A percentile compares a stretch with the other conserved stretches of the same genome.
Evolutionary conservation across 2,113 vertebrate genomes (phyloP).

Genomic region (Malurus melanocephalus): DNA sequence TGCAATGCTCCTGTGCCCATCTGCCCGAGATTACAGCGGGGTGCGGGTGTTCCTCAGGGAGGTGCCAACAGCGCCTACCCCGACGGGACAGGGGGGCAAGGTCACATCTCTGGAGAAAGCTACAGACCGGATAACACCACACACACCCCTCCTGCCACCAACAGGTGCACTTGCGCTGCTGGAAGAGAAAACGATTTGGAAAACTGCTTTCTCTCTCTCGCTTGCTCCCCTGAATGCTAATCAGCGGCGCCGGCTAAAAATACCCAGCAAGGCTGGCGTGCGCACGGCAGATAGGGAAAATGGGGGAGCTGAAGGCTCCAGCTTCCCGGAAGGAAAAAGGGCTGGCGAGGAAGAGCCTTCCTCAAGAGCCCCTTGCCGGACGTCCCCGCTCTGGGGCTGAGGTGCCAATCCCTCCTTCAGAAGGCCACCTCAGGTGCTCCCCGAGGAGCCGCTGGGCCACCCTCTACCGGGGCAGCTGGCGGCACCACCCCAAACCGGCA

Average conservation of each 20-base stretch:
- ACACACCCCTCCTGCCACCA: neutral
- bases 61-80: rapidly evolving
- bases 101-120: neutral
- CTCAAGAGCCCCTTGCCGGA: no score
- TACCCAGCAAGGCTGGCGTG: neutral
- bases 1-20: rapidly evolving
- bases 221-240: slow-evolving; percentile 50
- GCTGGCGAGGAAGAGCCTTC: neutral
- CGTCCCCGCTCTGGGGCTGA: neutral
- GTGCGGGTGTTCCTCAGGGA: neutral
- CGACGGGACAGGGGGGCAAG: no score
- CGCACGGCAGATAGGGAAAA: neutral
- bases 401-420: neutral
- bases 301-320: neutral
- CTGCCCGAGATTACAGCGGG: neutral
- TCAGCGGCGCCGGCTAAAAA: slow-evolving; percentile 40
- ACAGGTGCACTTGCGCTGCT: neutral
- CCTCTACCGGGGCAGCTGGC: no score
- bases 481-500: neutral
- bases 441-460: neutral
- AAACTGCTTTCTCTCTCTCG: neutral
- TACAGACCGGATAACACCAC: neutral
- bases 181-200: neutral
- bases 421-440: neutral
- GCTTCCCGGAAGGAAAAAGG: neutral